Conservation (phyloP, 2,888 invertebrate species). For the Platycheirus rosarum region DNA sequence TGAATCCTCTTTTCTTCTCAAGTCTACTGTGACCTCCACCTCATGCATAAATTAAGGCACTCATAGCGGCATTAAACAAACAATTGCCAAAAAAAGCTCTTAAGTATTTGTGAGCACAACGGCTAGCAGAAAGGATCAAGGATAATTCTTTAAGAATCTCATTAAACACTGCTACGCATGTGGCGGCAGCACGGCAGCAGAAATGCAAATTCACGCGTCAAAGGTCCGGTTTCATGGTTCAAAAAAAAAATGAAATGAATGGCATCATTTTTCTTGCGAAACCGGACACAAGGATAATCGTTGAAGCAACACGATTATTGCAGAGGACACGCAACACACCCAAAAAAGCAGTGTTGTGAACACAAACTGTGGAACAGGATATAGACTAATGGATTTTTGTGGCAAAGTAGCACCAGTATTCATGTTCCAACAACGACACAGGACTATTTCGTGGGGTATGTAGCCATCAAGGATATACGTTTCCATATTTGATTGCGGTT, state of each 20-base stretch:
- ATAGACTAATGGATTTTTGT: constrained; percentile 59
- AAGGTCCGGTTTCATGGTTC: constrained; percentile 25
- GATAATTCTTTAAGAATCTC: constrained; percentile 50
- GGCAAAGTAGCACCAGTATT: constrained; percentile 45
- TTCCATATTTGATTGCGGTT: constrained; percentile 35
- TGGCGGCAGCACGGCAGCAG: constrained; percentile 53
- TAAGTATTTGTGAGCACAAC: constrained; percentile 50
- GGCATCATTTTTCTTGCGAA: constrained; percentile 41
- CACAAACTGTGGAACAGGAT: constrained; percentile 39
- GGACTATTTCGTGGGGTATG: constrained; percentile 7
- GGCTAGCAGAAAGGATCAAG: constrained; percentile 21
- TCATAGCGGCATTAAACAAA: constrained; percentile 45
- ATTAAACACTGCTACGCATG: constrained; percentile 27
- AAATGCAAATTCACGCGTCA: constrained; percentile 56
- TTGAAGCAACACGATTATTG: constrained; percentile 5
- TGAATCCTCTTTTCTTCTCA: constrained; percentile 7
- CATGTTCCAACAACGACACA: constrained; percentile 23
- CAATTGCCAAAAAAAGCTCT: constrained; percentile 68
- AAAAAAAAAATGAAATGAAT: constrained; percentile 32
- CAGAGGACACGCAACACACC: constrained; percentile 23
- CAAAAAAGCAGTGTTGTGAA: constrained; percentile 29
- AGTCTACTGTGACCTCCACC: not conserved
- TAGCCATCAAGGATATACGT: not conserved
- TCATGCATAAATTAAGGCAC: constrained; percentile 55
- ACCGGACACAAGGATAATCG: constrained; percentile 48